Conservation (phyloP, 2,797 vertebrate genomes). For the Peromyscus attwateri region DNA sequence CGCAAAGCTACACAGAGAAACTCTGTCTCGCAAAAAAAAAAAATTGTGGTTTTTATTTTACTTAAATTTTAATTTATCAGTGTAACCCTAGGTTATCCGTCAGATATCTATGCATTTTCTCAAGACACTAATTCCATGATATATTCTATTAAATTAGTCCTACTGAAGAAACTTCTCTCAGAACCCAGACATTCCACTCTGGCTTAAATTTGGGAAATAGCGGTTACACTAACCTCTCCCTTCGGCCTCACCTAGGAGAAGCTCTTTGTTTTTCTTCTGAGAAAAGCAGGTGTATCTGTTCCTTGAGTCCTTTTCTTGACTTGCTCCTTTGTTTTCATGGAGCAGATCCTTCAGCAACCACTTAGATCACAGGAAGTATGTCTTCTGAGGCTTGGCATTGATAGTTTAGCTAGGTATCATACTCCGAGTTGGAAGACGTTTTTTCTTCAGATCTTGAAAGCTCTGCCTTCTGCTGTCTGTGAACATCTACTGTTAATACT, state of each 20-base stretch:
- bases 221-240: neutral
- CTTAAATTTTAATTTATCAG: slow-evolving; percentile 50
- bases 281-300: neutral
- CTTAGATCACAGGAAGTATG: slow-evolving; percentile 5
- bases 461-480: slow-evolving; percentile 1
- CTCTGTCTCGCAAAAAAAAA: too few relatives aligned
- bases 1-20: too few relatives aligned
- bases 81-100: slow-evolving; percentile 12
- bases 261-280: neutral
- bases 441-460: slow-evolving; percentile 54
- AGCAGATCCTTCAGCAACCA: slow-evolving; percentile 3
- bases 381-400: slow-evolving; percentile 11
- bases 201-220: neutral
- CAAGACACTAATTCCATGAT: slow-evolving; percentile 34
- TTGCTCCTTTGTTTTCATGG: slow-evolving; percentile 22
- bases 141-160: slow-evolving; percentile 24
- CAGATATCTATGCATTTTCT: slow-evolving; percentile 44
- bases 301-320: slow-evolving; percentile 24
- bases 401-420: slow-evolving; percentile 65
- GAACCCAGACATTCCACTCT: neutral
- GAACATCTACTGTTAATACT: neutral
- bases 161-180: slow-evolving; percentile 30
- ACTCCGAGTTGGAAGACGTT: slow-evolving; percentile 3
- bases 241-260: slow-evolving; percentile 15
- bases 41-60: slow-evolving; percentile 23